These are phyloP conservation scores for Drosophila truncata DNA, from an alignment of 1,140 invertebrate species.

Conservation along the genomic window DNA sequence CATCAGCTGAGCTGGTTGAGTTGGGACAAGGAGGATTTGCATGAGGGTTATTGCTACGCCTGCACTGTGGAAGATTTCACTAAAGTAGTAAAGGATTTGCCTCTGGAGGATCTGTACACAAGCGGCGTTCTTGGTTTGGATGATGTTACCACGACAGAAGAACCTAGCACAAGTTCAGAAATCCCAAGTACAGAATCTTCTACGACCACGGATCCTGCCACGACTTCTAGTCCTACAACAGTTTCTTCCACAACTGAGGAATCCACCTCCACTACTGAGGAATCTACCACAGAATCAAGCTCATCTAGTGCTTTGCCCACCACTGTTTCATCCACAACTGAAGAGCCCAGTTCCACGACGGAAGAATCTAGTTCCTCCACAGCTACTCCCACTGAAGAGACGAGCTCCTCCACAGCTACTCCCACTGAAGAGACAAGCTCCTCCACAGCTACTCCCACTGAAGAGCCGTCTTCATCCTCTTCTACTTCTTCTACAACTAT, in stretches of 20 bases:
- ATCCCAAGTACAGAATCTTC: neutral
- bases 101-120: constrained; percentile 70
- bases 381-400: neutral
- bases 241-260: constrained; percentile 18
- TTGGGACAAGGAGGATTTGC: constrained; percentile 86
- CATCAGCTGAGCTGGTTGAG: constrained; percentile 86
- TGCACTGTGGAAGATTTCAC: constrained; percentile 88
- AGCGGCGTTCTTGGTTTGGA: constrained; percentile 75
- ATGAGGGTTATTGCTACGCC: constrained; percentile 88
- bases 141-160: constrained; percentile 30
- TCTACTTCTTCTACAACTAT: constrained; percentile 10
- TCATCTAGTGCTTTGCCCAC: constrained; percentile 15
- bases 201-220: constrained; percentile 8
- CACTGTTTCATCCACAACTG: constrained; percentile 15
- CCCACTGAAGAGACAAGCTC: constrained; percentile 4
- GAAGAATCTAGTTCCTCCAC: neutral
- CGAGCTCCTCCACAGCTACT: constrained; percentile 6
- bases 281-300: constrained; percentile 8
- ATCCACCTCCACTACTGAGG: constrained; percentile 5
- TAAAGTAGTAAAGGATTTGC: constrained; percentile 85
- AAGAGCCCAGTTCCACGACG: neutral
- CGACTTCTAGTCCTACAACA: neutral
- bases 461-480: constrained; percentile 5
- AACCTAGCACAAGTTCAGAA: neutral
- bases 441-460: neutral